Percentiles rank a stretch among this genome's conserved stretches.
These are phyloP conservation scores for Rhinichthys klamathensis DNA, from an alignment of 2,113 vertebrate genomes.

Conservation along the genomic window DNA sequence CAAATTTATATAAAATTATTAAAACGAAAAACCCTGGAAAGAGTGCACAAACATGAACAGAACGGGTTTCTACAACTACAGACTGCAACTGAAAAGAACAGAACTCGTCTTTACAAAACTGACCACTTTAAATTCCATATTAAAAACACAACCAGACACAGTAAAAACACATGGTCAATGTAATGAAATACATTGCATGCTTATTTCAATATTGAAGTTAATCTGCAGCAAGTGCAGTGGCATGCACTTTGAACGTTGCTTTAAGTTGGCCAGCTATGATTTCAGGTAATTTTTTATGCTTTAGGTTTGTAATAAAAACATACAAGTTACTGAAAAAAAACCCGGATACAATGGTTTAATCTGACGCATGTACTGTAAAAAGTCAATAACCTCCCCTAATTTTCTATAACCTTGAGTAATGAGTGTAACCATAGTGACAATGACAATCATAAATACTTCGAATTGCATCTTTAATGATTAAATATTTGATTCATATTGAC, in stretches of 20 bases:
- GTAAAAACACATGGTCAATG: neutral
- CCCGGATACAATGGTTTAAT: neutral
- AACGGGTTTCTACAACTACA: neutral
- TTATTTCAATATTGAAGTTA: neutral
- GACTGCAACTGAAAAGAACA: neutral
- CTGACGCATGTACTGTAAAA: neutral
- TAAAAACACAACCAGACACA: neutral
- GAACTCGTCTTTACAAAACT: neutral
- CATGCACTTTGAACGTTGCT: neutral
- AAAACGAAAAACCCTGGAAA: no score
- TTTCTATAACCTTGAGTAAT: neutral
- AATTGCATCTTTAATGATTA: neutral
- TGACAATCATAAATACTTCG: neutral
- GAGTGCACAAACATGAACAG: neutral
- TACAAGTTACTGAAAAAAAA: neutral
- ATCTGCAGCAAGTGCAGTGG: neutral
- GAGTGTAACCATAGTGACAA: conserved; percentile 1
- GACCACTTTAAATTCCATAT: neutral
- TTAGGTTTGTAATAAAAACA: neutral
- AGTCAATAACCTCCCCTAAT: neutral
- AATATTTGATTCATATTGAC: neutral
- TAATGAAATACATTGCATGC: neutral
- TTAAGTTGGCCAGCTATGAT: neutral
- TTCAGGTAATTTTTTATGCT: neutral
- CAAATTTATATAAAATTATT: neutral